Percentiles rank a stretch among this genome's conserved stretches.
phyloP scores from a whole-genome alignment of 2,888 invertebrate genomes.

The Tipula confusa region DNA sequence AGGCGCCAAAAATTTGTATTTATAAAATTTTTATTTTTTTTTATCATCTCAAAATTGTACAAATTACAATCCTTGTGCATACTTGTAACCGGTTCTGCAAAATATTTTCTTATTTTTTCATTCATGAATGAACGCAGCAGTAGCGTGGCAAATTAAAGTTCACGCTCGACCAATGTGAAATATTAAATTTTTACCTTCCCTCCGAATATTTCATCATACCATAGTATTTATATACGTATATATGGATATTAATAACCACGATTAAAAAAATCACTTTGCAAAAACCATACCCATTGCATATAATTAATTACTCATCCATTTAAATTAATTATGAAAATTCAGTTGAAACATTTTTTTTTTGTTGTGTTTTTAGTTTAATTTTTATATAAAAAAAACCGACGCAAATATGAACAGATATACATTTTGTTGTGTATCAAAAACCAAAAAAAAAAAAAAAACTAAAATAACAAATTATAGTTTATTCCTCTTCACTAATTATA shows the following conservation, averaged over 20 bases:
- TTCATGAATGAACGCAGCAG: not conserved
- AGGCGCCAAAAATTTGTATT: not conserved
- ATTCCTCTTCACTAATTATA: not conserved
- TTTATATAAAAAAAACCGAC: too few relatives aligned
- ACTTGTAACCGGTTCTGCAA: not conserved
- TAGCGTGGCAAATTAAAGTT: not conserved
- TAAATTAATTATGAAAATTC: slow-evolving; percentile 12
- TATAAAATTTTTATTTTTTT: not conserved
- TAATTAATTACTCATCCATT: not conserved
- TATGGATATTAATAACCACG: not conserved
- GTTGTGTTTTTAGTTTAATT: not conserved
- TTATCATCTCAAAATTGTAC: not conserved
- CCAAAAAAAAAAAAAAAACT: not conserved
- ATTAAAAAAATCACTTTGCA: not conserved
- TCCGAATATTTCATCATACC: not conserved
- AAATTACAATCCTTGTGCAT: not conserved
- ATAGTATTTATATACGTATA: not conserved
- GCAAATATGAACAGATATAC: not conserved
- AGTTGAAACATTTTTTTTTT: not conserved
- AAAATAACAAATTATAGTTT: not conserved
- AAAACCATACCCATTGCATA: not conserved
- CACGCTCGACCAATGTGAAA: not conserved
- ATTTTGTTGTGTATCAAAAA: not conserved
- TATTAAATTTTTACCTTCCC: not conserved
- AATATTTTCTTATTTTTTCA: not conserved